These are phyloP conservation scores for Agriopis leucophaearia DNA, from an alignment of 2,888 invertebrate genomes.

Conservation along the genomic window DNA sequence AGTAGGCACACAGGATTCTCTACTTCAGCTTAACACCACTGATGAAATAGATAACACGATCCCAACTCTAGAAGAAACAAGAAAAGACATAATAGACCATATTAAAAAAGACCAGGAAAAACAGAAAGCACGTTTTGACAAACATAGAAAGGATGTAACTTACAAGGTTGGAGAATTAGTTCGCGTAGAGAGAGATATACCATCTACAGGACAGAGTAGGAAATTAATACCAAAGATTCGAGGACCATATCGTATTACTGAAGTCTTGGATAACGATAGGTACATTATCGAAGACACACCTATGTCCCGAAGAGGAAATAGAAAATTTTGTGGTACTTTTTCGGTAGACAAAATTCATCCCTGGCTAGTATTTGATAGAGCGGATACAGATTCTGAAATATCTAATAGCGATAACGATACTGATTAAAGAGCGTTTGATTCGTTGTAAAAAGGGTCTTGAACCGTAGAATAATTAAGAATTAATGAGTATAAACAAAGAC, in stretches of 20 bases:
- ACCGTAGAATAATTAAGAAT: too few relatives aligned
- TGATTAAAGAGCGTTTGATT: not conserved
- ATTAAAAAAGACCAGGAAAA: too few relatives aligned
- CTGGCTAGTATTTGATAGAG: not conserved
- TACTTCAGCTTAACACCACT: accelerated
- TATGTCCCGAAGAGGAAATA: not conserved
- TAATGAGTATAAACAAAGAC: too few relatives aligned
- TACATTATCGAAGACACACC: not conserved
- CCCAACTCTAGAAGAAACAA: too few relatives aligned
- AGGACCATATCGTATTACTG: not conserved
- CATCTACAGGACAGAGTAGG: not conserved
- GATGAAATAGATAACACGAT: too few relatives aligned
- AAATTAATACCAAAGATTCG: constrained; percentile 3
- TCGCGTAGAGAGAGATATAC: not conserved
- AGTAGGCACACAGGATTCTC: accelerated
- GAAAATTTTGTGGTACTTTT: constrained; percentile 1
- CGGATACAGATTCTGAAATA: not conserved
- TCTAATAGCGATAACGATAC: constrained; percentile 1
- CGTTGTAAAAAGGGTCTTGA: not conserved
- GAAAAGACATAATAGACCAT: too few relatives aligned
- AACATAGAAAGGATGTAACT: not conserved
- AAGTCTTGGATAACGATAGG: not conserved
- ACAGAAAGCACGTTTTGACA: too few relatives aligned
- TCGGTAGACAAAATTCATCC: not conserved
- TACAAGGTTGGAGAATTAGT: not conserved